These are phyloP conservation scores for Siniperca knerii DNA, from an alignment of 2,113 vertebrate species.

Conservation along the genomic window DNA sequence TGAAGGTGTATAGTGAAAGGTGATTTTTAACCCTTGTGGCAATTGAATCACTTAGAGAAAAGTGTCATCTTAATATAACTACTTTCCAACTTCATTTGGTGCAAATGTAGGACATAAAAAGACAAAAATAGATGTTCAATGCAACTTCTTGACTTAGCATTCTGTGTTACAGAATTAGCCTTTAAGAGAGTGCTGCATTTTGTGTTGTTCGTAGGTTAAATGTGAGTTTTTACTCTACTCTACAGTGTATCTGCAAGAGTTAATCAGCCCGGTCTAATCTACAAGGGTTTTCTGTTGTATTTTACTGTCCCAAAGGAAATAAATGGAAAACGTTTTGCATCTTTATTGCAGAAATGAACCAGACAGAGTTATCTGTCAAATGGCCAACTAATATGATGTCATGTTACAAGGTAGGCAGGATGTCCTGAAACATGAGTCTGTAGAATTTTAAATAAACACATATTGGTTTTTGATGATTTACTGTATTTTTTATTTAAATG, in stretches of 20 bases:
- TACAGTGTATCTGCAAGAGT: background rate
- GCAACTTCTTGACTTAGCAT: background rate
- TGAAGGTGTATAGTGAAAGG: background rate
- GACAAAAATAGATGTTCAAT: background rate
- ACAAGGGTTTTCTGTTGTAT: background rate
- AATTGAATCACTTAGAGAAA: background rate
- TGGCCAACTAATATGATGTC: background rate
- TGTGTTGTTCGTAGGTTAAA: background rate
- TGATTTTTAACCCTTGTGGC: background rate
- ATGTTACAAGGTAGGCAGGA: background rate
- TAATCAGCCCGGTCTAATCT: background rate
- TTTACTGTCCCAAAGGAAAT: background rate
- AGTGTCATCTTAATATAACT: background rate
- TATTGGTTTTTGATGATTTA: background rate
- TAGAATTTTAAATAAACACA: background rate
- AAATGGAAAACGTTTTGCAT: background rate
- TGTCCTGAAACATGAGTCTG: background rate
- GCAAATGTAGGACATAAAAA: background rate
- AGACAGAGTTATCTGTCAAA: background rate
- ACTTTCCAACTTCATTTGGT: background rate
- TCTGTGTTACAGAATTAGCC: background rate
- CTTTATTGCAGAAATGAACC: background rate
- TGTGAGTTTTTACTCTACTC: background rate
- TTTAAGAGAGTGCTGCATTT: background rate
- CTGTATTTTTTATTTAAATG: background rate